Base-by-base conservation (phyloP, 2,797 vertebrate genomes). In the Sebastes paucispinis region DNA sequence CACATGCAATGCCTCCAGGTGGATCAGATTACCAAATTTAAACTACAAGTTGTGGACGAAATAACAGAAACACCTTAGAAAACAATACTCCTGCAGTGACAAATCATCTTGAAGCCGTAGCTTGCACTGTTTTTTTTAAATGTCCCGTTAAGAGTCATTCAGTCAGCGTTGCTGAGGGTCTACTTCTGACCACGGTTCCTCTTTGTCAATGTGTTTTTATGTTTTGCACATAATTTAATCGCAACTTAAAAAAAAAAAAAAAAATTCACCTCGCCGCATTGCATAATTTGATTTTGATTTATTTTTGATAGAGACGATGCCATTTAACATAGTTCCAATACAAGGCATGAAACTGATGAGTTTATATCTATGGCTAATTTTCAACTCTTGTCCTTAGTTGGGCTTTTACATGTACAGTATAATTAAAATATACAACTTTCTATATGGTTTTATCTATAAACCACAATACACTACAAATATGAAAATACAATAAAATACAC, bases 181-280 rank as follows among this genome's bases (percentile, higher is more conserved):
- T 34, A 1, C 14, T 36, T 36, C 2, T 65, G 3, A 64, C 0
- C 13, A 39, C 0, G n/a, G 13, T 54, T 43, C 39, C 20, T 70
- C 5, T 73, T 47, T 60, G 8, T 36, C 20, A 50, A 70, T 54
- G 29, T 62, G 27, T 66, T 32, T 20, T 18, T 18, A 11, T 36
- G 14, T 27, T 78, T 60, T 80, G 13, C 24, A 16, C 32, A 67
- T 62, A 8, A 59, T 70, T 77, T 55, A 20, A 57, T 83, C 10
- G 14, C 29, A 43, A 27, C 25, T 27, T 43, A 3, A 43, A 16
- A 43, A 43, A 43, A 43, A 43, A 0, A 2, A 13, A 12, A 36
- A 34, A 34, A 39, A 36, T 65, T 39, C n/a, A 69, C 8, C 39
- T 75, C 31, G 0, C 2, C 22, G 8, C 7, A 39, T 34, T 71